These are phyloP conservation scores for Labeo rohita DNA, from an alignment of 2,113 vertebrate genomes.

Conservation along the genomic window DNA sequence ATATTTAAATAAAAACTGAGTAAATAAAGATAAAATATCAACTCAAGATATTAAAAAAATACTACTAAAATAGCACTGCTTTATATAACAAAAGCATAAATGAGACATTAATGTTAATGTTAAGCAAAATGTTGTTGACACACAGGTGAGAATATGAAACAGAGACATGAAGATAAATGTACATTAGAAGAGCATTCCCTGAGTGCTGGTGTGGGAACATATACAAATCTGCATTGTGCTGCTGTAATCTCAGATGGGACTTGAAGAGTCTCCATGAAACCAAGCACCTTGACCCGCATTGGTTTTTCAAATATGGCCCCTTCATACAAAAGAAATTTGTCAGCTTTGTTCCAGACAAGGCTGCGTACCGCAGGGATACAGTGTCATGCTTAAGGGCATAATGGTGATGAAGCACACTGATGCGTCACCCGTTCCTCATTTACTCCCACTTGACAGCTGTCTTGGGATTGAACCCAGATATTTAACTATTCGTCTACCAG, in stretches of 20 bases:
- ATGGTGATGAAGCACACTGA: neutral
- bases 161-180: neutral
- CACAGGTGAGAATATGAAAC: neutral
- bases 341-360: neutral
- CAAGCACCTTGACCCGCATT: neutral
- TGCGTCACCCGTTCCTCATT: neutral
- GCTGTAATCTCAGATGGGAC: neutral
- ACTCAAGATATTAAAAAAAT: neutral
- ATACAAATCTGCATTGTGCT: neutral
- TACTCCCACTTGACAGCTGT: slow-evolving; percentile 17
- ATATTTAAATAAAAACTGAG: neutral
- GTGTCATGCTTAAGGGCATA: slow-evolving; percentile 11
- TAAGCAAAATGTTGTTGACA: neutral
- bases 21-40: neutral
- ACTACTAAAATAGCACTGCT: neutral
- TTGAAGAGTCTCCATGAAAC: slow-evolving; percentile 14
- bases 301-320: neutral
- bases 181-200: neutral
- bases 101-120: no score
- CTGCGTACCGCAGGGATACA: neutral
- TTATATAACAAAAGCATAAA: neutral
- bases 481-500: slow-evolving; percentile 8
- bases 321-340: slow-evolving; percentile 26
- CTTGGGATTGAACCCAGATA: slow-evolving; percentile 12
- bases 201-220: neutral